Conservation (phyloP, 2,888 invertebrate species). For the Plemyria rubiginata region DNA sequence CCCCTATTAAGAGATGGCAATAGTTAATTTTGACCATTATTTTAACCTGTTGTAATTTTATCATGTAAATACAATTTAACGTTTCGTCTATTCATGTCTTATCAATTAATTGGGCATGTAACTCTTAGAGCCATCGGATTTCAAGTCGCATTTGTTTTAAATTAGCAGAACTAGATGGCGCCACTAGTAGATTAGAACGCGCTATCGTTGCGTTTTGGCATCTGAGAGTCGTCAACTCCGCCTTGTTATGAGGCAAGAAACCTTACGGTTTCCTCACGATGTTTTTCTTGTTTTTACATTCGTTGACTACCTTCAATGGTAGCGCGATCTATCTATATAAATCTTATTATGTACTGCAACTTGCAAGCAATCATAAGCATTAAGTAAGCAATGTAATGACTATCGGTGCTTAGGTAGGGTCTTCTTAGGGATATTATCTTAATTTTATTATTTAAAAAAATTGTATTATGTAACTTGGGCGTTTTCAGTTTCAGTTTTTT, state of each 20-base stretch:
- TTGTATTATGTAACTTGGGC: no score
- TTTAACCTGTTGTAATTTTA: constrained; percentile 33
- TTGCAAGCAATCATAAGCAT: no score
- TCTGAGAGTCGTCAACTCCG: background rate
- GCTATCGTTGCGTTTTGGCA: constrained; percentile 18
- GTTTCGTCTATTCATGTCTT: no score
- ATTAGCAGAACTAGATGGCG: constrained; percentile 24
- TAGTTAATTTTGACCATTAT: no score
- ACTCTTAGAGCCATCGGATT: background rate
- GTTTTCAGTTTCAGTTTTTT: no score
- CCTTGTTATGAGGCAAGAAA: background rate
- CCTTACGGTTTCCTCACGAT: constrained; percentile 10
- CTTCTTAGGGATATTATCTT: no score
- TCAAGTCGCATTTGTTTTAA: constrained; percentile 2
- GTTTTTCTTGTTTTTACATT: constrained; percentile 10
- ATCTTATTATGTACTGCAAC: no score
- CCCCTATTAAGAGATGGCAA: no score
- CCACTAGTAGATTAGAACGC: constrained; percentile 15
- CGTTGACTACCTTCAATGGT: background rate
- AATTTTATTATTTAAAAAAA: no score
- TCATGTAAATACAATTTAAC: constrained; percentile 36
- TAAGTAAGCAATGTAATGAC: no score
- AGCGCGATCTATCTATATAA: background rate
- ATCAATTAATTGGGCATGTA: no score
- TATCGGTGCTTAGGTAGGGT: no score